These are phyloP conservation scores for Netelia fuscicornis DNA, from an alignment of 2,888 invertebrate genomes.

Conservation along the genomic window DNA sequence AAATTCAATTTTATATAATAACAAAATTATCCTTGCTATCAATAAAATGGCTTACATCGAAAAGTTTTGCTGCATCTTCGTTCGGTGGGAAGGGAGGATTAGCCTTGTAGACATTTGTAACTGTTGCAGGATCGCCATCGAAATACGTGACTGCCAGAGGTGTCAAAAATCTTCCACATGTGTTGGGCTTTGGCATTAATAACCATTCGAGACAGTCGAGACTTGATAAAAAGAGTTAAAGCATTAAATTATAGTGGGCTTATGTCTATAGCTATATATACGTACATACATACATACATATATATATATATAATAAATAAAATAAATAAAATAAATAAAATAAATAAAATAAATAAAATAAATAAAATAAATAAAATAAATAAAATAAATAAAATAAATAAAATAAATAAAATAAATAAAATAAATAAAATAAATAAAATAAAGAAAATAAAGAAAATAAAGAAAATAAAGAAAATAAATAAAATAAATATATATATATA, in stretches of 20 bases:
- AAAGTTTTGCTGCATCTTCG: slow-evolving; percentile 73
- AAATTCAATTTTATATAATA: neutral
- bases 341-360: too few relatives aligned
- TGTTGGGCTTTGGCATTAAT: slow-evolving; percentile 86
- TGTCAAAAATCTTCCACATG: slow-evolving; percentile 83
- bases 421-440: too few relatives aligned
- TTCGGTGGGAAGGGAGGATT: slow-evolving; percentile 85
- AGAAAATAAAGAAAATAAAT: too few relatives aligned
- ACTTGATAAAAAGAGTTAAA: slow-evolving; percentile 78
- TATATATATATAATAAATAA: too few relatives aligned
- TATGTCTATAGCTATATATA: too few relatives aligned
- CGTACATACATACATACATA: too few relatives aligned
- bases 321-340: too few relatives aligned
- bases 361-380: too few relatives aligned
- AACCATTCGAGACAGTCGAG: slow-evolving; percentile 90
- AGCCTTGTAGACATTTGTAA: slow-evolving; percentile 82
- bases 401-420: too few relatives aligned
- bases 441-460: too few relatives aligned
- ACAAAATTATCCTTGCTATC: neutral
- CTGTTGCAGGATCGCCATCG: slow-evolving; percentile 81
- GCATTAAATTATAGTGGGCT: neutral
- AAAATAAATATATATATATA: too few relatives aligned
- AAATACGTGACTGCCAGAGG: slow-evolving; percentile 85
- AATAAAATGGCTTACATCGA: slow-evolving; percentile 46
- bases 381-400: too few relatives aligned